Evolutionary conservation across 1,140 invertebrate species (phyloP).

Genomic region (Micrasema longulum): DNA sequence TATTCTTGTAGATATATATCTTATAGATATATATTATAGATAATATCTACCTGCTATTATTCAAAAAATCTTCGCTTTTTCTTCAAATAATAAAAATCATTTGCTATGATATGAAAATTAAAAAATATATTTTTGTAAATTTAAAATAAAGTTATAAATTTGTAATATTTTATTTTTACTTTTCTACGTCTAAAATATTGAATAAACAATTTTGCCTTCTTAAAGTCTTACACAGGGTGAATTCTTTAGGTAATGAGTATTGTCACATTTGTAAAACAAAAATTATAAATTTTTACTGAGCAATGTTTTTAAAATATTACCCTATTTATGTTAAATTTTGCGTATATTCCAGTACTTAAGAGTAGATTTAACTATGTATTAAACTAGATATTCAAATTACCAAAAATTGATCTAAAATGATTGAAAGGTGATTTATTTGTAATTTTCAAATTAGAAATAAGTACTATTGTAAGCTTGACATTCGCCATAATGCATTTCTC

Average conservation of each 20-base stretch:
- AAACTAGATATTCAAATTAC: conserved; percentile 18
- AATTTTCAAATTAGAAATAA: background rate
- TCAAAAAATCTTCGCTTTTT: too few relatives aligned
- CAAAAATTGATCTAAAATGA: conserved; percentile 24
- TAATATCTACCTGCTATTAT: too few relatives aligned
- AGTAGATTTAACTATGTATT: background rate
- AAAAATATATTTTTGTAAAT: too few relatives aligned
- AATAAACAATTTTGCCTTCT: background rate
- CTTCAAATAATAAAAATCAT: too few relatives aligned
- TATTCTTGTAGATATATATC: too few relatives aligned
- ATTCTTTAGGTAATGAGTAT: background rate
- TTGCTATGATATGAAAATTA: too few relatives aligned
- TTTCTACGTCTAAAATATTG: too few relatives aligned
- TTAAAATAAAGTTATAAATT: too few relatives aligned
- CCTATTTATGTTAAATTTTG: background rate
- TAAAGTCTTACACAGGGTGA: background rate
- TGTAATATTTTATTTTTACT: too few relatives aligned
- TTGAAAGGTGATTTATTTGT: conserved; percentile 18
- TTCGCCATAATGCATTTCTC: conserved; percentile 20
- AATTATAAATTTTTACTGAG: background rate
- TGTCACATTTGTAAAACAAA: background rate
- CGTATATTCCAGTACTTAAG: background rate
- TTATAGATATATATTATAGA: too few relatives aligned
- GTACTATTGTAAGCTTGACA: conserved; percentile 4
- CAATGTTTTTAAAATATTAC: background rate